Base-by-base conservation (phyloP, 2,888 invertebrate genomes). In the Torymus tubicola region DNA sequence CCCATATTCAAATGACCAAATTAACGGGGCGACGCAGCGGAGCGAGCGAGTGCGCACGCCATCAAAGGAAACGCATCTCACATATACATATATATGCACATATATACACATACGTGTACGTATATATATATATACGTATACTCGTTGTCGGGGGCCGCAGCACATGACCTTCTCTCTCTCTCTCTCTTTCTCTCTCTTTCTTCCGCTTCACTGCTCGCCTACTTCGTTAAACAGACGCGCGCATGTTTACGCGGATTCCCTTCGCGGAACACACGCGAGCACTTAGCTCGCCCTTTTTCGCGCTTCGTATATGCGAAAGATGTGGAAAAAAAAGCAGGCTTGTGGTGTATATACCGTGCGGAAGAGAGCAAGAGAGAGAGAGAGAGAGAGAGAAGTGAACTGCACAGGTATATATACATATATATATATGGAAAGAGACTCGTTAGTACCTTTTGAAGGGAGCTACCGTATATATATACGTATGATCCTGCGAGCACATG, bases 401-500 rank as follows among this genome's bases (percentile, higher is more conserved):
- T 12, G 42, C 31, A 61, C 31, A 31, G 31, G 3, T 31, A 31
- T 31, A 31, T 24, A 24, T 24, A 24, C 3, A 24, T 24, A 24
- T 24, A 24, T 31, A 31, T 31, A 31, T 31, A 8, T 8, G 31
- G 31, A 31, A 31, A 31, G 64, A 65, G 57, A 65, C 70, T 80
- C 70, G 70, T 80, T 75, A 75, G 70, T 63, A 60, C 65, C 70
- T 65, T 75, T 80, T 80, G 75, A n/a, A 80, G 64, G 57, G 21
- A 16, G 60, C 50, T 18, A 50, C 13, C 55, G 53, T 53, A 70
- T 60, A 63, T 55, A 65, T 60, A 50, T 70, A 31, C 68, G 18
- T 72, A 52, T 50, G 65, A 78, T 61, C 60, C 67, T 16, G 24
- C 65, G 57, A 14, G 60, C 55, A 3, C 8, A n/a, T 14, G 24